These are phyloP conservation scores for Cylindroiulus punctatus DNA, from an alignment of 2,888 invertebrate genomes.

Conservation along the genomic window DNA sequence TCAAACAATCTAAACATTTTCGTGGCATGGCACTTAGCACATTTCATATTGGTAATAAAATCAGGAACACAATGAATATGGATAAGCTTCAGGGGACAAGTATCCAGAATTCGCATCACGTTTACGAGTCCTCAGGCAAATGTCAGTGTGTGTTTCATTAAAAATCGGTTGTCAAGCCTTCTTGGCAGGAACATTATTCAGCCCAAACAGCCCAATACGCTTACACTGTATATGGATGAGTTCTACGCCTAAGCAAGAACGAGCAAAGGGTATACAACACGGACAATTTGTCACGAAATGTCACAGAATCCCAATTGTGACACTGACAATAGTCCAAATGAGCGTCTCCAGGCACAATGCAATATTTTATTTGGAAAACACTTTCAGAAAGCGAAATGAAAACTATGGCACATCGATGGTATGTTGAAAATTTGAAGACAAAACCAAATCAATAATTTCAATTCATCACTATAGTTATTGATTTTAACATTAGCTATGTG, in stretches of 20 bases:
- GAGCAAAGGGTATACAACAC: conserved; percentile 8
- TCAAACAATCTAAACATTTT: not conserved
- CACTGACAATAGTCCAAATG: conserved; percentile 31
- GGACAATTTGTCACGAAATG: conserved; percentile 38
- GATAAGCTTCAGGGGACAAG: conserved; percentile 7
- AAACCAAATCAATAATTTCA: not conserved
- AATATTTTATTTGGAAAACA: conserved; percentile 3
- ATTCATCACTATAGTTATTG: not conserved
- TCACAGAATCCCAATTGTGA: conserved; percentile 12
- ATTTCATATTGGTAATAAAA: not conserved
- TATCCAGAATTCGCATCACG: not conserved
- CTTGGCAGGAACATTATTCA: conserved; percentile 19
- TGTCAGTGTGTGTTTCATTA: conserved; percentile 29
- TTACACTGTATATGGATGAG: not conserved
- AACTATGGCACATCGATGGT: not conserved
- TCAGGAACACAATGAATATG: conserved; percentile 24
- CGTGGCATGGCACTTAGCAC: not conserved
- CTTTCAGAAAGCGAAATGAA: not conserved
- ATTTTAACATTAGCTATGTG: too few relatives aligned
- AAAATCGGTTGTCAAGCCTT: conserved; percentile 28
- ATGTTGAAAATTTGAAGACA: not conserved
- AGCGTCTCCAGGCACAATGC: not conserved
- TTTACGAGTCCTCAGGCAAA: conserved; percentile 19
- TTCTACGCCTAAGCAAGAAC: not conserved
- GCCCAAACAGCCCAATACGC: too few relatives aligned